These are phyloP conservation scores for Heliconius hermathena DNA, from an alignment of 1,140 invertebrate genomes.

Conservation along the genomic window DNA sequence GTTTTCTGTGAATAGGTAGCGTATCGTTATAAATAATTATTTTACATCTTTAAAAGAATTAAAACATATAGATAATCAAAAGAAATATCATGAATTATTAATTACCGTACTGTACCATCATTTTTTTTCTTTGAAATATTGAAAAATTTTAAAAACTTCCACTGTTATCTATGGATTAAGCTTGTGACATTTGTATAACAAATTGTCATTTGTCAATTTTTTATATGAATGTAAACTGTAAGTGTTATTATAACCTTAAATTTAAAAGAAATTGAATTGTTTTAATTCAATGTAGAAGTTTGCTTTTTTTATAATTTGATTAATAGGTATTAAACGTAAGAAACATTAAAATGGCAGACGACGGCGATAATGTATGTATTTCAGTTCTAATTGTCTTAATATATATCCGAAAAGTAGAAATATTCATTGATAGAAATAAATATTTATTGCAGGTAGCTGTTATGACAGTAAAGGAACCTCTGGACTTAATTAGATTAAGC, in stretches of 20 bases:
- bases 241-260: constrained; percentile 21
- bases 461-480: constrained; percentile 97
- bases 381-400: not conserved
- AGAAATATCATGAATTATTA: too few relatives aligned
- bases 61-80: too few relatives aligned
- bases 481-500: constrained; percentile 97
- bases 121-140: too few relatives aligned
- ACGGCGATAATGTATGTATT: constrained; percentile 69
- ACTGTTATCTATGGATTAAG: too few relatives aligned
- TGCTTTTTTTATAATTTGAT: not conserved
- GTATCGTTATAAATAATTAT: too few relatives aligned
- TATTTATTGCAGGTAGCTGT: constrained; percentile 84
- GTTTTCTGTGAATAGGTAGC: too few relatives aligned
- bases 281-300: not conserved
- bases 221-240: not conserved
- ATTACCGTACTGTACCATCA: too few relatives aligned
- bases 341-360: constrained; percentile 63
- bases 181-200: too few relatives aligned
- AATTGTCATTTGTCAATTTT: not conserved
- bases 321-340: not conserved
- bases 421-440: not conserved
- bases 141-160: too few relatives aligned
- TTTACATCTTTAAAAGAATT: too few relatives aligned
- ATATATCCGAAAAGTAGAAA: not conserved
- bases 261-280: not conserved